A percentile compares a stretch with the other conserved stretches of the same genome.
These are phyloP conservation scores for Spisula solida DNA, from an alignment of 2,888 invertebrate genomes.

Conservation along the genomic window DNA sequence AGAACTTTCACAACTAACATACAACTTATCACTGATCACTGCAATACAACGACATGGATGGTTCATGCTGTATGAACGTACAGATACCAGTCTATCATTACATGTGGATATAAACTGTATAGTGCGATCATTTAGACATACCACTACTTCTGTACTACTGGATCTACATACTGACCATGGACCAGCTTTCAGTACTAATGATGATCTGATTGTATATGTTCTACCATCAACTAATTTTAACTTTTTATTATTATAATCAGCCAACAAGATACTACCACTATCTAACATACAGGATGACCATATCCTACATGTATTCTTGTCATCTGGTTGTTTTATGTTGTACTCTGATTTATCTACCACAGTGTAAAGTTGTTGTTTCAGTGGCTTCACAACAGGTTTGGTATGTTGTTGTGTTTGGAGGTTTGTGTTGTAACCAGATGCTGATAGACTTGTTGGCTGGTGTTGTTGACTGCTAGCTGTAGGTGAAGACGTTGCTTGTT, in stretches of 20 bases:
- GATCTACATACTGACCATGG: background rate
- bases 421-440: background rate
- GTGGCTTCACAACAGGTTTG: background rate
- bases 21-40: background rate
- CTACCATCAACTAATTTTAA: slow-evolving; percentile 9
- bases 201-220: background rate
- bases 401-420: background rate
- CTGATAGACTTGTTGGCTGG: background rate
- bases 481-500: no score
- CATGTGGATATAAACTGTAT: no score
- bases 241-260: background rate
- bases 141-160: background rate
- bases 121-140: no score
- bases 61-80: background rate
- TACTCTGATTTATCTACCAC: slow-evolving; percentile 10
- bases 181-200: background rate
- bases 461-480: no score
- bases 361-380: background rate
- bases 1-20: background rate
- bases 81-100: background rate
- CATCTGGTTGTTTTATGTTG: background rate
- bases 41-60: background rate
- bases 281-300: background rate
- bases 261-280: background rate
- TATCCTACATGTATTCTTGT: background rate